Conservation (phyloP, 2,888 invertebrate genomes). For the Barypeithes pellucidus region DNA sequence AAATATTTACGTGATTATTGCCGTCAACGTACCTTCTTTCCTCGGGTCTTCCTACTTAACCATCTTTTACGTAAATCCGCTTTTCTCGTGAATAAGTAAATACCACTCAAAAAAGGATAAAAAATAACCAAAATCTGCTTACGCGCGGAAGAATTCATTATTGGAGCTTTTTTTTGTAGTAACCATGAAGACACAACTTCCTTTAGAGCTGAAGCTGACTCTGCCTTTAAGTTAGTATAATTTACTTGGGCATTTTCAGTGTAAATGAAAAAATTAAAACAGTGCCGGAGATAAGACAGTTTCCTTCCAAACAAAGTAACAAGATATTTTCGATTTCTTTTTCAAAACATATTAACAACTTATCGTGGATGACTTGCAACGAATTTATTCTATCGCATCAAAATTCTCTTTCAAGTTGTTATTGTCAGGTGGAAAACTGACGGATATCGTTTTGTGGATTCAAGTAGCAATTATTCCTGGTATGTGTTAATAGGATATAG, state of each 20-base stretch:
- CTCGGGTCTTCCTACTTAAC: neutral
- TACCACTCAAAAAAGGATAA: slow-evolving; percentile 25
- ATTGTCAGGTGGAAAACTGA: too few relatives aligned
- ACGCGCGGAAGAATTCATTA: slow-evolving; percentile 18
- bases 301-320: too few relatives aligned
- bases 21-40: neutral
- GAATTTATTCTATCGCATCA: too few relatives aligned
- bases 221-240: slow-evolving; percentile 6
- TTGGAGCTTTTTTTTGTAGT: slow-evolving; percentile 20
- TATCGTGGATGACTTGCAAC: too few relatives aligned
- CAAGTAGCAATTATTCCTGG: too few relatives aligned
- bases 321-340: too few relatives aligned
- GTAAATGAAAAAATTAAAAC: slow-evolving; percentile 4
- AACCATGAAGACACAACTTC: slow-evolving; percentile 24
- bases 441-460: too few relatives aligned
- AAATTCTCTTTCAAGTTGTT: too few relatives aligned
- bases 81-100: slow-evolving; percentile 21
- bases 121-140: slow-evolving; percentile 24
- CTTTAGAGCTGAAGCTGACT: slow-evolving; percentile 14
- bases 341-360: too few relatives aligned
- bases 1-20: slow-evolving; percentile 10
- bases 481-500: too few relatives aligned
- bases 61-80: slow-evolving; percentile 8
- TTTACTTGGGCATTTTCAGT: slow-evolving; percentile 3
- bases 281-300: slow-evolving; percentile 4